These are phyloP conservation scores for Phenganax subtilis DNA, from an alignment of 92 coral and sea anemone species.

Conservation along the genomic window DNA sequence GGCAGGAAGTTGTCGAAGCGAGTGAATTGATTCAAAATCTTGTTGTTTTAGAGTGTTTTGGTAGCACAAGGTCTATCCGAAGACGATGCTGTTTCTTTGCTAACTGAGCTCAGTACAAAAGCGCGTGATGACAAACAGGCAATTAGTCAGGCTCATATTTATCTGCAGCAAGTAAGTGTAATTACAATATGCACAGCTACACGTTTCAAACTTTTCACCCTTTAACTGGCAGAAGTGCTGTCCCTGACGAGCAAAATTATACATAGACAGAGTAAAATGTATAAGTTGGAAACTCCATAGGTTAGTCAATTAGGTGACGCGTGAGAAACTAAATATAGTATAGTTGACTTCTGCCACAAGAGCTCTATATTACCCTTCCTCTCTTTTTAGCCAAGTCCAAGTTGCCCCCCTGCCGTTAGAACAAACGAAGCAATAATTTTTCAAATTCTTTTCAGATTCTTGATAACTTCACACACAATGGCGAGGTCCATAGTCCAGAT, in stretches of 20 bases:
- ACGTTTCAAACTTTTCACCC: not conserved
- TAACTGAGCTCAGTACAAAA: not conserved
- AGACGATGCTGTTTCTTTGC: constrained; percentile 1
- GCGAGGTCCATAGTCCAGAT: constrained; percentile 50
- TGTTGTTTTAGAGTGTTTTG: constrained; percentile 17
- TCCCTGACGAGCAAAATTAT: too few species aligned
- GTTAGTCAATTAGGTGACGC: too few species aligned
- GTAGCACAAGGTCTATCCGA: not conserved
- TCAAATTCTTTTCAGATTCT: not conserved
- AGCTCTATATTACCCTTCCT: not conserved
- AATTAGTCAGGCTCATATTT: not conserved
- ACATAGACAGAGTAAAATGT: too few species aligned
- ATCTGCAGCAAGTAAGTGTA: constrained; percentile 29
- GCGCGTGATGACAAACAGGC: constrained; percentile 10
- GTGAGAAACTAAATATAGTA: too few species aligned
- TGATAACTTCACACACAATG: constrained; percentile 24
- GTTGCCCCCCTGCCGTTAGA: not conserved
- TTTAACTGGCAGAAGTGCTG: not conserved
- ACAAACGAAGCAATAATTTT: not conserved
- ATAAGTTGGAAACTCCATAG: too few species aligned
- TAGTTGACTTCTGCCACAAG: too few species aligned
- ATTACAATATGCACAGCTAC: too few species aligned
- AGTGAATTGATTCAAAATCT: not conserved
- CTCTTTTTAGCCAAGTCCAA: not conserved
- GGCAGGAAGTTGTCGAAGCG: too few species aligned